These are phyloP conservation scores for Aphelinus certus DNA, from an alignment of 1,140 invertebrate genomes.

Conservation along the genomic window DNA sequence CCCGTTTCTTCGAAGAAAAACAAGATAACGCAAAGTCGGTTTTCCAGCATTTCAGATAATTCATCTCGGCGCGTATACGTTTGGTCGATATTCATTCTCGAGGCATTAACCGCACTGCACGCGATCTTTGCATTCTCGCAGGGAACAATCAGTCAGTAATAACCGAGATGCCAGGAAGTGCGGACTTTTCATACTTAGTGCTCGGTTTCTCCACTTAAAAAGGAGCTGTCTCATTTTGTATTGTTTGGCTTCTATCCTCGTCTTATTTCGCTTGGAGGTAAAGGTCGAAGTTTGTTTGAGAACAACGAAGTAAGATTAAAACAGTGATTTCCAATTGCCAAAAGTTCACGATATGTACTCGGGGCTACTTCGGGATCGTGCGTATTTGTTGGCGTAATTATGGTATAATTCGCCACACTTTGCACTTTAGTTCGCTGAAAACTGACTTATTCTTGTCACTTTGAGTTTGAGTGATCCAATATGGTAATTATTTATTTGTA, in stretches of 20 bases:
- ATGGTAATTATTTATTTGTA: too few species aligned
- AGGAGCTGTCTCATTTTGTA: too few species aligned
- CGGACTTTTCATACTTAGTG: background rate
- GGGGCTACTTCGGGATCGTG: too few species aligned
- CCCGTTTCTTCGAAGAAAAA: background rate
- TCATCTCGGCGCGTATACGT: conserved; percentile 18
- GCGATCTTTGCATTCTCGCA: conserved; percentile 16
- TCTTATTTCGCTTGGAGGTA: conserved; percentile 10
- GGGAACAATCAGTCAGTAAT: conserved; percentile 33
- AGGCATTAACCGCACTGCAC: conserved; percentile 27
- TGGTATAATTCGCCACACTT: too few species aligned
- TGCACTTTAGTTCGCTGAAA: too few species aligned
- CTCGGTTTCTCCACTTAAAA: too few species aligned
- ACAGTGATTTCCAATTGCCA: too few species aligned
- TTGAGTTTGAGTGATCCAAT: too few species aligned
- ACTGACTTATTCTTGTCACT: too few species aligned
- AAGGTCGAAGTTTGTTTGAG: background rate
- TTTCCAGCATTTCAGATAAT: conserved; percentile 11
- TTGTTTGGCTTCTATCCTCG: background rate
- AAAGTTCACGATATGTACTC: too few species aligned
- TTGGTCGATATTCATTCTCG: conserved; percentile 40
- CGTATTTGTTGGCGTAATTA: too few species aligned
- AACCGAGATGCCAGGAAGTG: conserved; percentile 4
- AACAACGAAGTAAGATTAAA: too few species aligned
- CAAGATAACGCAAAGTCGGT: conserved; percentile 19